Base-by-base conservation (phyloP, 2,113 vertebrate genomes). In the Pavo muticus region DNA sequence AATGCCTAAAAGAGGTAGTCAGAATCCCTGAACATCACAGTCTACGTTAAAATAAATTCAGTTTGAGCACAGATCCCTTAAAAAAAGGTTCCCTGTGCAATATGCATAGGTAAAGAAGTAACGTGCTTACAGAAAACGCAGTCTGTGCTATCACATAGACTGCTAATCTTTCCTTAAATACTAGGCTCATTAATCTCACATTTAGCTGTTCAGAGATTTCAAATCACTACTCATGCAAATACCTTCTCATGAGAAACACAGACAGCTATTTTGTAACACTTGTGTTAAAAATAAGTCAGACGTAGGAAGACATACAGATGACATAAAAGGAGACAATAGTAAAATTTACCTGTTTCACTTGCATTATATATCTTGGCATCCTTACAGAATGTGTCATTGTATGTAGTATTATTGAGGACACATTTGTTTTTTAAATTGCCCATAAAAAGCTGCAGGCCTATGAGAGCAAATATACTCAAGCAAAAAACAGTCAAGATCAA, bases 361-460 rank as follows among this genome's bases (percentile, higher is more conserved):
- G 70, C 14, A 21, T 35, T 5, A 6, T 88, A 72, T 52, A 84
- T 70, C 67, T 93, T 95, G 54, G 89, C 68, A 39, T 96, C 91
- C 69, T 65, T 76, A 74, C 96, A 96, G 1, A 95, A 35, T 0
- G 89, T 91, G 27, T 95, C 96, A 40, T 54, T 67, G 72, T 82
- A 95, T 0, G 25, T 0, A 37, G 3, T 3, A 18, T n/a, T 59
- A 9, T 88, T 63, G 74, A 97, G 97, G 70, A 99, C 95, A 42
- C 99, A 99, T 69, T 99, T 99, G 94, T 98, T 97, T 74, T 95
- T 98, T 84, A 99, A 98, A 97, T 99, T 99, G 11, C 99, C 99
- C 98, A 99, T 99, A 96, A 99, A 99, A 85, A 99, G 99, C 97
- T 99, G 99, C 79, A 99, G 98, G 85, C 99, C 99, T 88, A 99